phyloP scores from a whole-genome alignment of 2,113 vertebrate species.

The Sapayoa aenigma region DNA sequence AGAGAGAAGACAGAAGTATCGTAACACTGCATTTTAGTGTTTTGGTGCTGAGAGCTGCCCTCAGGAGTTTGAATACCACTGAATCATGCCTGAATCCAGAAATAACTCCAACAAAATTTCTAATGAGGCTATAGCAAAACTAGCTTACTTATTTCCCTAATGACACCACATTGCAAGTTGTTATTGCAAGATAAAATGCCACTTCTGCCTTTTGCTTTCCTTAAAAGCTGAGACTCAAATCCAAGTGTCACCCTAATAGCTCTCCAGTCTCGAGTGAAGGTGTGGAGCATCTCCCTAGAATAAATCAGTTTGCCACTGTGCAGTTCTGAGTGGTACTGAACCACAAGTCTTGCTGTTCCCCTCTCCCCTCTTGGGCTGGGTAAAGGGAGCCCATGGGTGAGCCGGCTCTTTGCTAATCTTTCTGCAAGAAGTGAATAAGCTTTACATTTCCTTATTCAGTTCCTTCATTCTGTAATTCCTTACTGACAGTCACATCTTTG shows the following conservation, averaged over 20 bases:
- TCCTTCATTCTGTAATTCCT: neutral
- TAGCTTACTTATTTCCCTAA: neutral
- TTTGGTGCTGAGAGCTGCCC: neutral
- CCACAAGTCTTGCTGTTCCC: neutral
- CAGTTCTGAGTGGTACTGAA: neutral
- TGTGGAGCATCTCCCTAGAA: neutral
- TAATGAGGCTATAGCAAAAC: neutral
- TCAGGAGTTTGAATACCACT: neutral
- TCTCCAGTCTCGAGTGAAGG: neutral
- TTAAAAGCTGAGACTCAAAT: neutral
- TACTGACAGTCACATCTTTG: neutral
- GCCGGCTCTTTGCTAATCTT: neutral
- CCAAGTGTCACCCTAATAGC: neutral
- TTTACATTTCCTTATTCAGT: neutral
- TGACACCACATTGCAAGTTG: neutral
- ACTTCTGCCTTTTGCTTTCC: neutral
- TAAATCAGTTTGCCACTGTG: neutral
- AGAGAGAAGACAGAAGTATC: neutral
- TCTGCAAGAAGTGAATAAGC: neutral
- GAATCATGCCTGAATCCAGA: neutral
- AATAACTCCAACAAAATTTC: neutral
- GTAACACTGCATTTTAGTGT: neutral
- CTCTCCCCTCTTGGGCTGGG: neutral
- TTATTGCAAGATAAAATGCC: neutral
- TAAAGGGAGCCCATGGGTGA: neutral